Conservation (phyloP, 2,797 vertebrate genomes). For the Acropternis orthonyx region DNA sequence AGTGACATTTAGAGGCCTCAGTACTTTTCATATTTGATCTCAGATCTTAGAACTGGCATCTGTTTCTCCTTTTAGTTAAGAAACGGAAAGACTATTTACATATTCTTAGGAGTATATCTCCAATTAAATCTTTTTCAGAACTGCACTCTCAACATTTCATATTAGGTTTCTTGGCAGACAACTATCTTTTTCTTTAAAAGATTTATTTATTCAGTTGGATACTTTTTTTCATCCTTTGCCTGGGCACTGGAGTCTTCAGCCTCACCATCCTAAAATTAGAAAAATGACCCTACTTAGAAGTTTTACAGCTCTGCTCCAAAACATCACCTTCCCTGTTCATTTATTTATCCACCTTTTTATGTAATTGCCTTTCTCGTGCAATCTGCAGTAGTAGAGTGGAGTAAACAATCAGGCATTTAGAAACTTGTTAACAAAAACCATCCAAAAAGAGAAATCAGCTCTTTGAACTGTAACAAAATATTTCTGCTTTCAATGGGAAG, state of each 20-base stretch:
- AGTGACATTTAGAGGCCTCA: conserved; percentile 68
- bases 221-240: conserved; percentile 72
- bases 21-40: conserved; percentile 76
- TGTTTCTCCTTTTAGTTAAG: conserved; percentile 81
- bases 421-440: not conserved
- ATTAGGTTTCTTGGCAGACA: conserved; percentile 78
- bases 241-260: conserved; percentile 57
- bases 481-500: not conserved
- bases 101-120: conserved; percentile 77
- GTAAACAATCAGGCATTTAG: not conserved
- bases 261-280: conserved; percentile 69
- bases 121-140: conserved; percentile 79
- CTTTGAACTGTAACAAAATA: not conserved
- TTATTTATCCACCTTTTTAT: conserved; percentile 53
- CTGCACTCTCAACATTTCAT: conserved; percentile 70
- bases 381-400: not conserved
- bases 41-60: conserved; percentile 70
- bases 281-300: conserved; percentile 59
- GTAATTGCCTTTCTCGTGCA: not conserved
- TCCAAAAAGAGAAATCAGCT: not conserved
- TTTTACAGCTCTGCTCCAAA: conserved; percentile 38
- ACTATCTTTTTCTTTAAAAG: conserved; percentile 72
- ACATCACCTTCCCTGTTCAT: conserved; percentile 19
- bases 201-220: conserved; percentile 79
- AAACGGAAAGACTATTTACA: conserved; percentile 79